Evolutionary conservation across 2,113 vertebrate species (phyloP), one percentile per base, ranked within the genome.

Genomic region (Corythaixoides concolor): DNA sequence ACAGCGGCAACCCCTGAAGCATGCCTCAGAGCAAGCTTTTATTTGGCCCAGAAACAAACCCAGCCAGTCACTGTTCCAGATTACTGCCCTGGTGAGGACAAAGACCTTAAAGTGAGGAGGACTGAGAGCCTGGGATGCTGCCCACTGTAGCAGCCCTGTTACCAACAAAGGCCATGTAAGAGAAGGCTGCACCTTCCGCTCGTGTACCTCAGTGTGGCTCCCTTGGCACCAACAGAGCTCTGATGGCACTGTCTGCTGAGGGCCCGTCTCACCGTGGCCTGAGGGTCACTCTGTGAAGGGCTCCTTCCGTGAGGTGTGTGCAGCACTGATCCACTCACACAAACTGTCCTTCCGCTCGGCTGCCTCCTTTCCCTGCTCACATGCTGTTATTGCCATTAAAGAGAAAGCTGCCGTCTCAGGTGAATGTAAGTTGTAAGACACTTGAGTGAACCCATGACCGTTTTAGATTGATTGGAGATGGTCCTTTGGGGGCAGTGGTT

Each of bases 321-420:
- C 45, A 49, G 33, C 0, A 1, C 66, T 52, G 52, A 91, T 32
- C 68, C 32, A 7, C 35, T 56, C 2, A 0, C 28, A 19, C 10
- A 53, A 35, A 33, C 30, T 19, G 0, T 41, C 55, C 63, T 88
- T 95, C 69, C 0, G 0, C 87, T 45, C 1, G 3, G 60, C 83
- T 93, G 49, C 90, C 49, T 95, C 53, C 58, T 59, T 67, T 86
- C 62, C 77, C 58, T 62, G 18, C 64, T 68, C 15, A 0, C 28
- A 11, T 0, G 2, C 35, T 50, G 39, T 32, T 66, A 17, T 0
- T 70, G 59, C 55, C 91, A 80, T 88, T 85, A 89, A 30, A 89
- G 52, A 52, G 21, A 84, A 62, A 60, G 64, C 32, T 0, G 1
- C 37, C 0, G 0, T 76, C 77, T 69, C 62, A 4, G 18, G 35